Conservation (phyloP, 1,140 invertebrate species). For the Acromyrmex heyeri region DNA sequence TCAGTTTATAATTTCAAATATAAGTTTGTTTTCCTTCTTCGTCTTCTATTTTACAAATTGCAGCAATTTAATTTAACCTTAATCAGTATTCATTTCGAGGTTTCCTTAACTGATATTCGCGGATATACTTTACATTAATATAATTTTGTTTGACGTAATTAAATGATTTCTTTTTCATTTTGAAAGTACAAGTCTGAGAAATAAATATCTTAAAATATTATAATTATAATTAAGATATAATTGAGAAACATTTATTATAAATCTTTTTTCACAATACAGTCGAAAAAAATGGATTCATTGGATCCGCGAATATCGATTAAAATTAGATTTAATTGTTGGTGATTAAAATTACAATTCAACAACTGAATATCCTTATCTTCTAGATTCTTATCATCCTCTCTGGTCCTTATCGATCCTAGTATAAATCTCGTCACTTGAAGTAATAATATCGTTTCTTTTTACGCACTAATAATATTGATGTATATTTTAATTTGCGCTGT, state of each 20-base stretch:
- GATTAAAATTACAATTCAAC: not conserved
- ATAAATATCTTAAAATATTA: too few relatives aligned
- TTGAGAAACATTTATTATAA: too few relatives aligned
- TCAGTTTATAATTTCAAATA: not conserved
- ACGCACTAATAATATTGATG: constrained; percentile 7
- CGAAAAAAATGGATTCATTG: too few relatives aligned
- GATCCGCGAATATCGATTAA: too few relatives aligned
- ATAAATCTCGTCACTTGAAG: not conserved
- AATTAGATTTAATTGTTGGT: not conserved
- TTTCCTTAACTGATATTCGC: too few relatives aligned
- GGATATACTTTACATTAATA: too few relatives aligned
- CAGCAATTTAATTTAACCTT: not conserved
- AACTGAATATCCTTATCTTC: not conserved
- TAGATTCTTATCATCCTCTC: not conserved
- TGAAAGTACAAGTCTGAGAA: too few relatives aligned
- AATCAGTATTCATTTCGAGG: too few relatives aligned
- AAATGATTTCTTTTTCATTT: too few relatives aligned
- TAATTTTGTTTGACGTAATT: too few relatives aligned
- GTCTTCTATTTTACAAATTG: not conserved
- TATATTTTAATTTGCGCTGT: not conserved
- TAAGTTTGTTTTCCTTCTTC: not conserved
- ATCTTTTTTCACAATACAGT: too few relatives aligned
- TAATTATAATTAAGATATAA: too few relatives aligned
- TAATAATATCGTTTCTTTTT: not conserved
- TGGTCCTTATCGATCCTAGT: not conserved